Conservation (phyloP, 2,113 vertebrate genomes). For the Phocoena sinus region DNA sequence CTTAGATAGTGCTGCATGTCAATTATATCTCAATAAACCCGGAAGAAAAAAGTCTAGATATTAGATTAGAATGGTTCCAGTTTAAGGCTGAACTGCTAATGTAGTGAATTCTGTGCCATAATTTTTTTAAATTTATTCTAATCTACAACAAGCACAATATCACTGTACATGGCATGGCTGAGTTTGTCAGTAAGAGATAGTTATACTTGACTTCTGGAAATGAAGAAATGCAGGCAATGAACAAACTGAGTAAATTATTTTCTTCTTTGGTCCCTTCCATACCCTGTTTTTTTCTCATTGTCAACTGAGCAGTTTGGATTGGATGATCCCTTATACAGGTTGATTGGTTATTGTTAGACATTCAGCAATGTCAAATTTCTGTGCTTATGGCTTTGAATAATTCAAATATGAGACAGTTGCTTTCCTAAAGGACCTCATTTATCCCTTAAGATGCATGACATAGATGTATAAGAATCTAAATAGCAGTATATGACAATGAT, state of each 20-base stretch:
- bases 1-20: too few relatives aligned
- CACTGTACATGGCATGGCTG: neutral
- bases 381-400: constrained; percentile 33
- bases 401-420: constrained; percentile 34
- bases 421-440: neutral
- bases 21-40: too few relatives aligned
- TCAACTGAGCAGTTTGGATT: neutral
- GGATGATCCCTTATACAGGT: neutral
- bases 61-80: neutral
- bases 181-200: neutral
- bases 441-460: neutral
- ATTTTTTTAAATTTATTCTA: neutral
- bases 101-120: neutral
- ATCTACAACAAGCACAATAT: neutral
- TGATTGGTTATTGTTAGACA: constrained; percentile 15
- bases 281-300: neutral
- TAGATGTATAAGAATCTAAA: neutral
- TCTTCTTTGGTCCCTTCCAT: neutral
- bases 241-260: neutral
- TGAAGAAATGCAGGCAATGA: neutral
- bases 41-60: neutral
- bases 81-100: neutral
- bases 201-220: neutral
- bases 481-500: neutral
- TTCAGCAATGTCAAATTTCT: constrained; percentile 1